Conservation (phyloP, 2,797 vertebrate genomes). For the Ctenopoma multispine region DNA sequence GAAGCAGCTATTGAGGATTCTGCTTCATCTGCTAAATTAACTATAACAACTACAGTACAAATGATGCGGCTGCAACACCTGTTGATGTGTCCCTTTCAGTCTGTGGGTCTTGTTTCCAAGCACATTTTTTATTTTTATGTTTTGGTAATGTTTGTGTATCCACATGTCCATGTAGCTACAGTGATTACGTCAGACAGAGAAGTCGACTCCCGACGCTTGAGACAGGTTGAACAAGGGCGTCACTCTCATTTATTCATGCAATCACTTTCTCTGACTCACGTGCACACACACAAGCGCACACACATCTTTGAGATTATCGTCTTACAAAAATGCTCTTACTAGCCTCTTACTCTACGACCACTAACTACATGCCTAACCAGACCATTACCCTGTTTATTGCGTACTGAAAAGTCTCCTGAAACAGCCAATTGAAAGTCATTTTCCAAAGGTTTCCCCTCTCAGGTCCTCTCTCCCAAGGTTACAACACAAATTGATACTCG, state of each 20-base stretch:
- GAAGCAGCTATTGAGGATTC: no score
- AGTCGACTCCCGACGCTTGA: constrained; percentile 10
- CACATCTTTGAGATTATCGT: not conserved
- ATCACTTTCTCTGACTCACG: constrained; percentile 42
- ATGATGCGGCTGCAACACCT: no score
- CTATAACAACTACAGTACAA: no score
- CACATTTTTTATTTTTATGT: no score
- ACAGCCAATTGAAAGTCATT: not conserved
- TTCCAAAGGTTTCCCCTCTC: no score
- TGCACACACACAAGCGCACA: constrained; percentile 18
- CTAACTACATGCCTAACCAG: no score
- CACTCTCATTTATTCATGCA: constrained; percentile 16
- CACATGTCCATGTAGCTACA: not conserved
- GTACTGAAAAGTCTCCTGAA: not conserved
- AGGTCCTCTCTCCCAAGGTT: no score
- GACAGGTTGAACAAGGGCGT: constrained; percentile 17
- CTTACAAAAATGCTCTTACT: not conserved
- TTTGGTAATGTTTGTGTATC: not conserved
- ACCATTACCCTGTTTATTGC: not conserved
- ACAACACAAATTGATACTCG: not conserved
- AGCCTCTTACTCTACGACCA: no score
- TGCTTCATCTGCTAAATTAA: no score
- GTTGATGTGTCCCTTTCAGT: no score
- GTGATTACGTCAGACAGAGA: not conserved
- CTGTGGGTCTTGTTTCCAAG: not conserved